Conservation (phyloP, 2,888 invertebrate genomes). For the Heliconius aoede region DNA sequence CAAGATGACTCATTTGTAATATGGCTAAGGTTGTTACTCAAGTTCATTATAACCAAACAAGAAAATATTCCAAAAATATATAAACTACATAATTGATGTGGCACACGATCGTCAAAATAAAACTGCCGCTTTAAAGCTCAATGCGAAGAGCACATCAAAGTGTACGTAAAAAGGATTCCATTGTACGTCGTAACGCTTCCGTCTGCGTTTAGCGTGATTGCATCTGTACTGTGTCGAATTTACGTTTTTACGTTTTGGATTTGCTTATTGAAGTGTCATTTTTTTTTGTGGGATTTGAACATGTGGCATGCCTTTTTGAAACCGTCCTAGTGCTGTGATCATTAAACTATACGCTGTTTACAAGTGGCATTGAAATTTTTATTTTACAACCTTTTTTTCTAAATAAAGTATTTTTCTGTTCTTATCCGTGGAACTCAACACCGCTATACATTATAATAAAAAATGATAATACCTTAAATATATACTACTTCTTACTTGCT, state of each 20-base stretch:
- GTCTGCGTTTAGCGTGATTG: slow-evolving; percentile 49
- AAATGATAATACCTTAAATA: too few relatives aligned
- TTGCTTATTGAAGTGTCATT: slow-evolving; percentile 23
- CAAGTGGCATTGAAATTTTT: too few relatives aligned
- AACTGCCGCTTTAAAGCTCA: slow-evolving; percentile 44
- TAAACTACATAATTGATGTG: slow-evolving; percentile 9
- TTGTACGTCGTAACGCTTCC: slow-evolving; percentile 47
- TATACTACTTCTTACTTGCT: too few relatives aligned
- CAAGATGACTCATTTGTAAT: not conserved
- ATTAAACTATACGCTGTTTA: too few relatives aligned
- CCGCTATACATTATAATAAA: too few relatives aligned
- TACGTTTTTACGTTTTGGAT: slow-evolving; percentile 38
- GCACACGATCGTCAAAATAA: slow-evolving; percentile 44
- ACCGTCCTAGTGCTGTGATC: too few relatives aligned
- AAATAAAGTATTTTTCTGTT: too few relatives aligned
- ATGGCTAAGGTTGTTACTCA: too few relatives aligned
- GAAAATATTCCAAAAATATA: not conserved
- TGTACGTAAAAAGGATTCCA: slow-evolving; percentile 48
- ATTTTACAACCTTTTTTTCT: too few relatives aligned
- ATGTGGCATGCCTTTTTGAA: too few relatives aligned
- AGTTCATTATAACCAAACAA: not conserved
- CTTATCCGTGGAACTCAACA: too few relatives aligned
- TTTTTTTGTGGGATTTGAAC: not conserved
- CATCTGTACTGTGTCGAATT: slow-evolving; percentile 48
- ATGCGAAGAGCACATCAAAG: slow-evolving; percentile 46